Base-by-base conservation (phyloP, 2,113 vertebrate species). In the Narcine bancroftii region DNA sequence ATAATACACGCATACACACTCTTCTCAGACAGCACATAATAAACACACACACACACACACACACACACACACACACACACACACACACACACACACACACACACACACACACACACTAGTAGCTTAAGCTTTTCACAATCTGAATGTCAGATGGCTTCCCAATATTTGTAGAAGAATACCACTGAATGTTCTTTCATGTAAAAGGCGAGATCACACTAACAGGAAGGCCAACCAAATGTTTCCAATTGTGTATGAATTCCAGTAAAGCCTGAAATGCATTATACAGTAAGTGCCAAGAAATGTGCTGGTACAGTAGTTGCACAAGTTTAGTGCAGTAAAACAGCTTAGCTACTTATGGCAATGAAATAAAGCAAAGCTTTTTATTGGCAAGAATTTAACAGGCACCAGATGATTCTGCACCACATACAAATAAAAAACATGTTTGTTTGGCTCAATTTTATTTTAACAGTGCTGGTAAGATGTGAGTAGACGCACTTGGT, bases 311-410 rank as follows among this genome's bases (percentile, higher is more conserved):
- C 89, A 91, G 89, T 91, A 91, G 89, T 91, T 91, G 63, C 89
- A 91, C 89, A 66, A 91, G 89, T 71, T 91, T 91, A 69, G 89
- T 47, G 65, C 89, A 91, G 89, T 91, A 91, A 91, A 91, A 91
- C 65, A 69, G 89, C 89, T 91, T 91, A 91, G 89, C 89, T 91
- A 91, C 89, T 69, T 91, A 91, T 91, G 89, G 89, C 89, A 91
- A 91, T 91, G 89, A 91, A 91, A 91, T 69, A 91, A 91, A 91
- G 89, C 89, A 91, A 91, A 71, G 65, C 36, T 45, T 91, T 91
- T 91, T 91, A 91, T 91, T 91, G 89, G 89, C 89, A 47, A 71
- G 89, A 47, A 91, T 21, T 91, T 91, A 91, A 91, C 63, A 69
- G 42, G 47, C 89, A 91, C 63, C 89, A 91, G 89, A 91, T 91